phyloP scores from a whole-genome alignment of 2,888 invertebrate species.

The Peribatodes rhomboidaria region DNA sequence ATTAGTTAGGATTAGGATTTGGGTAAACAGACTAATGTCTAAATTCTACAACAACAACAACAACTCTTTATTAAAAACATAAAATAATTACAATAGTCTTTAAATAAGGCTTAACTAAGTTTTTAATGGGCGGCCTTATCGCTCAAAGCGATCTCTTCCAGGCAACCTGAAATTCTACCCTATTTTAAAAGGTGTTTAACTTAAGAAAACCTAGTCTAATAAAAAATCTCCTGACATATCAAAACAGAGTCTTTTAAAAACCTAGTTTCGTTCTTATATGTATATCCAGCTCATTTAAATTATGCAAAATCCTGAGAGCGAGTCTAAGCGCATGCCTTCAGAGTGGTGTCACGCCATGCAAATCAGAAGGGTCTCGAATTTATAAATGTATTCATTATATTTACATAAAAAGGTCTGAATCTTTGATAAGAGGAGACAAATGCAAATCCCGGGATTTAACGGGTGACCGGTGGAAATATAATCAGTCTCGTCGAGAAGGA shows the following conservation, averaged over 20 bases:
- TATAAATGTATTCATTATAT: conserved; percentile 50
- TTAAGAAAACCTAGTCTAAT: no score
- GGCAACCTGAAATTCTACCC: no score
- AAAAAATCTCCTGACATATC: neutral
- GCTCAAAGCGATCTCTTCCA: no score
- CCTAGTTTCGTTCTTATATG: conserved; percentile 9
- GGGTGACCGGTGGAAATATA: conserved; percentile 44
- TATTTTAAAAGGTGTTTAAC: no score
- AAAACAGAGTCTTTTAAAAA: neutral
- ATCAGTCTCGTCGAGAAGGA: conserved; percentile 10
- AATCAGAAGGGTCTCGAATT: conserved; percentile 38
- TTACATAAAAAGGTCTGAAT: conserved; percentile 50
- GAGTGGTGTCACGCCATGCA: conserved; percentile 37
- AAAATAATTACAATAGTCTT: no score
- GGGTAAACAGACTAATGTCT: no score
- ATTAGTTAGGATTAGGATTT: no score
- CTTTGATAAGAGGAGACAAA: conserved; percentile 49
- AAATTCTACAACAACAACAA: no score
- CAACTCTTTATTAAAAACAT: no score
- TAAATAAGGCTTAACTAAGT: no score
- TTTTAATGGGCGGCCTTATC: no score
- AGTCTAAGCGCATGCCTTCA: conserved; percentile 25
- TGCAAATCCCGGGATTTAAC: conserved; percentile 49
- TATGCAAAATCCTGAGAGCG: conserved; percentile 32
- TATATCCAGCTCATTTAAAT: conserved; percentile 19